These are phyloP conservation scores for Mugil cephalus DNA, from an alignment of 2,113 vertebrate genomes.

Conservation along the genomic window DNA sequence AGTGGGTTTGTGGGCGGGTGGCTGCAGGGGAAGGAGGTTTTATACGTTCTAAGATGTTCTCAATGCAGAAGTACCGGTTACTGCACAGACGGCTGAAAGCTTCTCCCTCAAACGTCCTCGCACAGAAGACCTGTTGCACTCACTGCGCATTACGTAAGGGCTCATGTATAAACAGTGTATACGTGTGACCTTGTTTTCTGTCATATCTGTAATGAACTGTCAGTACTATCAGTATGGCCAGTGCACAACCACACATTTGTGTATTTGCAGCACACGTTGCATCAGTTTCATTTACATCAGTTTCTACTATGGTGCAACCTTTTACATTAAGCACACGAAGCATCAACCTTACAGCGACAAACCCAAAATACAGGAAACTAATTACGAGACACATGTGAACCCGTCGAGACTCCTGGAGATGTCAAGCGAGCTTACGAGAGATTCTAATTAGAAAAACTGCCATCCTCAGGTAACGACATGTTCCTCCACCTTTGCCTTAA, in stretches of 20 bases:
- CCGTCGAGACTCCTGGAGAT: background rate
- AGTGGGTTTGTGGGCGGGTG: background rate
- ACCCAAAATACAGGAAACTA: background rate
- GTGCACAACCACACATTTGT: no score
- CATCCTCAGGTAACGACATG: background rate
- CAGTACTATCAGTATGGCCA: background rate
- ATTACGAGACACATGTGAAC: background rate
- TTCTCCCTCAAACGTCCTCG: background rate
- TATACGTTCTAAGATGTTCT: background rate
- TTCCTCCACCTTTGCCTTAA: background rate
- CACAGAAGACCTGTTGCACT: conserved; percentile 4
- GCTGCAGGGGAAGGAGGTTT: background rate
- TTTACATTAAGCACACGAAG: background rate
- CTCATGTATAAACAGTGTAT: background rate
- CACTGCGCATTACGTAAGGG: background rate
- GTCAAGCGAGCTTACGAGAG: background rate
- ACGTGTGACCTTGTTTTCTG: conserved; percentile 8
- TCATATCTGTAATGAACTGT: background rate
- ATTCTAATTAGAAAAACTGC: background rate
- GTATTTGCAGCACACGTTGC: no score
- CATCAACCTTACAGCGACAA: background rate
- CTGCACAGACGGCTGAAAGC: background rate
- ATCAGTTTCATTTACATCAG: no score
- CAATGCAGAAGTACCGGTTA: conserved; percentile 12
- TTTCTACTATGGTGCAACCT: background rate